Conservation (phyloP, 2,888 invertebrate genomes). For the Chydorus sphaericus region DNA sequence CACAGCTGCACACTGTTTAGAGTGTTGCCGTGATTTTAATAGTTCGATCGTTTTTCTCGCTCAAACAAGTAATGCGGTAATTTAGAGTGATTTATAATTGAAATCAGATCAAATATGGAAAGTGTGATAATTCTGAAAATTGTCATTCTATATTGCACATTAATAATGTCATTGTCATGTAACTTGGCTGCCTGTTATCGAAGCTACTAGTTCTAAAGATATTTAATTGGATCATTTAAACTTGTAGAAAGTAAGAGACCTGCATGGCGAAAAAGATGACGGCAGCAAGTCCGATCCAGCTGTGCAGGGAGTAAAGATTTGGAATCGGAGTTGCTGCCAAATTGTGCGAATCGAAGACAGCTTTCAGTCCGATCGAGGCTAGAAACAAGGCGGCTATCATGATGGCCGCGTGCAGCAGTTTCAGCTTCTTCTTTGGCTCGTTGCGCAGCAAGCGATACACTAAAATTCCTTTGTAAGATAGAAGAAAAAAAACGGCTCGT, state of each 20-base stretch:
- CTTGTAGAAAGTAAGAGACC: too few relatives aligned
- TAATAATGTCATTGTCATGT: background rate
- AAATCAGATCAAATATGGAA: too few relatives aligned
- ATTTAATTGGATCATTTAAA: too few relatives aligned
- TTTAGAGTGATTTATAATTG: too few relatives aligned
- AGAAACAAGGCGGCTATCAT: slow-evolving; percentile 51
- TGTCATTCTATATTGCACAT: too few relatives aligned
- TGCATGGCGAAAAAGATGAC: slow-evolving; percentile 56
- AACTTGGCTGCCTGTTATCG: background rate
- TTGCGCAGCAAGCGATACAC: slow-evolving; percentile 62
- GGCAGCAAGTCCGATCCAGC: slow-evolving; percentile 63
- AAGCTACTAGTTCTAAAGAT: too few relatives aligned
- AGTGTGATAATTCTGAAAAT: too few relatives aligned
- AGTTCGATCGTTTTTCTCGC: too few relatives aligned
- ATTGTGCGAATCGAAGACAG: slow-evolving; percentile 71
- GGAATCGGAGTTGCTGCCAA: slow-evolving; percentile 39
- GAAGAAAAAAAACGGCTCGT: slow-evolving; percentile 16
- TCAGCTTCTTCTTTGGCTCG: slow-evolving; percentile 53
- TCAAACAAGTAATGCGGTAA: too few relatives aligned
- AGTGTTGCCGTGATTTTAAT: too few relatives aligned
- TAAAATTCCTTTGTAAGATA: slow-evolving; percentile 47
- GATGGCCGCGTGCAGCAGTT: slow-evolving; percentile 53
- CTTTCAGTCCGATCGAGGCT: slow-evolving; percentile 51
- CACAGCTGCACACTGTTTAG: background rate
- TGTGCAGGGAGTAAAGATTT: slow-evolving; percentile 60